Conservation (phyloP, 2,888 invertebrate species). For the Athripsodes cinereus region DNA sequence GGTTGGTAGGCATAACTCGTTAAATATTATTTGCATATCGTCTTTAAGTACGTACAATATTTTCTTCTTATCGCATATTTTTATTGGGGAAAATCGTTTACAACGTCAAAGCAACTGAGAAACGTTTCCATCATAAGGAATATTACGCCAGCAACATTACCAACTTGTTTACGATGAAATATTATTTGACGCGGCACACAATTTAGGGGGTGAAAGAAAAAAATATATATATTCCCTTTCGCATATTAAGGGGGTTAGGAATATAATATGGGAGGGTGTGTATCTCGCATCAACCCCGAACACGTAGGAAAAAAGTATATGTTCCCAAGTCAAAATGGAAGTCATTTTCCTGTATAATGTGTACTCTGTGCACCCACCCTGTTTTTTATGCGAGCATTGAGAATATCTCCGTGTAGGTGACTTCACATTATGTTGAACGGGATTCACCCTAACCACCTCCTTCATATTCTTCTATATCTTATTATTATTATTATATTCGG, state of each 20-base stretch:
- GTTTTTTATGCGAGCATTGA: not conserved
- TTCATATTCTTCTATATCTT: not conserved
- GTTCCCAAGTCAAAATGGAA: not conserved
- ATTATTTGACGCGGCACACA: conserved; percentile 25
- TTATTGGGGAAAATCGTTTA: conserved; percentile 8
- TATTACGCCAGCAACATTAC: conserved; percentile 23
- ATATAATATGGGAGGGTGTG: not conserved
- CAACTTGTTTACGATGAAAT: conserved; percentile 28
- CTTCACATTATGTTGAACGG: not conserved
- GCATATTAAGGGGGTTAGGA: conserved; percentile 1
- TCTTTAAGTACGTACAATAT: not conserved
- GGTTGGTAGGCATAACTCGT: too few species aligned
- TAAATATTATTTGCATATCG: too few species aligned
- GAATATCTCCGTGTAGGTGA: not conserved
- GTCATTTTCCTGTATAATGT: not conserved
- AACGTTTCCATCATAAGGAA: conserved; percentile 24
- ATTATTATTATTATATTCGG: not conserved
- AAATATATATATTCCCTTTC: not conserved
- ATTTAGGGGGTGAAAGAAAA: conserved; percentile 22
- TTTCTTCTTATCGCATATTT: not conserved
- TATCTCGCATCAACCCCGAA: not conserved
- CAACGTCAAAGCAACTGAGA: conserved; percentile 9
- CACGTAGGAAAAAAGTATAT: conserved; percentile 1
- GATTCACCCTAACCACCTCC: not conserved
- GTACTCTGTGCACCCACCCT: not conserved